Evolutionary conservation across 2,113 vertebrate genomes (phyloP).

Genomic region (Neomonachus schauinslandi): DNA sequence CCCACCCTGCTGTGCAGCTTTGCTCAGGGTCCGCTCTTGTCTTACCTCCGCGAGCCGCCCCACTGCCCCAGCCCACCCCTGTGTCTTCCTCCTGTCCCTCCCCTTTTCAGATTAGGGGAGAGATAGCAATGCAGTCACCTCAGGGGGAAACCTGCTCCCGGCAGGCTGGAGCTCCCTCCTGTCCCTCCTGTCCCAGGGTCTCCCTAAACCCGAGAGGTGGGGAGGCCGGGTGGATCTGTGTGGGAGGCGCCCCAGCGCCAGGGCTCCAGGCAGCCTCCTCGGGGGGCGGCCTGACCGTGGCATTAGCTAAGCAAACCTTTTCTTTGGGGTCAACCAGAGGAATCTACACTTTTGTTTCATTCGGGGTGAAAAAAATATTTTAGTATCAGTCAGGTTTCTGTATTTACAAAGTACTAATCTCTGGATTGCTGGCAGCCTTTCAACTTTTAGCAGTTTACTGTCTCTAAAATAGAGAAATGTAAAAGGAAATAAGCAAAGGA

Average conservation of each 20-base stretch:
- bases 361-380: not conserved
- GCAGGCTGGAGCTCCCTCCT: no score
- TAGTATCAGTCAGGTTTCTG: not conserved
- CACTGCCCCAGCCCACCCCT: not conserved
- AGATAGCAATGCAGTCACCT: not conserved
- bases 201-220: not conserved
- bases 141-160: not conserved
- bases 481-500: not conserved
- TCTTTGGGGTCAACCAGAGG: not conserved
- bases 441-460: not conserved
- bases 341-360: not conserved
- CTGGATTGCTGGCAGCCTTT: not conserved
- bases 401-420: not conserved
- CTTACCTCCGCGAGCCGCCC: not conserved
- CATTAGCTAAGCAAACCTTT: not conserved
- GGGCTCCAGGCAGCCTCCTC: not conserved
- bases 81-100: no score
- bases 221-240: not conserved
- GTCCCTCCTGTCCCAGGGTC: not conserved
- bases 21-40: not conserved
- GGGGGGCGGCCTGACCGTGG: not conserved
- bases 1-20: no score
- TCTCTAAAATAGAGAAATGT: not conserved
- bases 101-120: not conserved
- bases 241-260: not conserved